A percentile compares a stretch with the other conserved stretches of the same genome.
Conservation (phyloP, 2,888 invertebrate genomes). For the Macrostomum cliftonense region DNA sequence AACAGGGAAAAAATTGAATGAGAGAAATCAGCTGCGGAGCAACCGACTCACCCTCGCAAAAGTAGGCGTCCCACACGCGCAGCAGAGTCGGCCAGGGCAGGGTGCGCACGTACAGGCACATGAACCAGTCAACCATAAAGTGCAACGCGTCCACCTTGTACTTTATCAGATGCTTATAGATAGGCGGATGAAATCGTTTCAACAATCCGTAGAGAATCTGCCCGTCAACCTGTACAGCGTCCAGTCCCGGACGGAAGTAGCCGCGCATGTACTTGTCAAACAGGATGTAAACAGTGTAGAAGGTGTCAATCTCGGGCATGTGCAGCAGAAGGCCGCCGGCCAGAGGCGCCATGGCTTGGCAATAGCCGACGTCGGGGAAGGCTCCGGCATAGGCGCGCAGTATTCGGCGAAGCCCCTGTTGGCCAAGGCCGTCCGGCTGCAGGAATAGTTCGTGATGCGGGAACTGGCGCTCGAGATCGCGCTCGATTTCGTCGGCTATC, state of each 20-base stretch:
- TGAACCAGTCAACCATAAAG: conserved; percentile 96
- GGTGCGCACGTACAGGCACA: conserved; percentile 80
- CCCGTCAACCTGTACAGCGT: too few species aligned
- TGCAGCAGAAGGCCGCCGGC: conserved; percentile 93
- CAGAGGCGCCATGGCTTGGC: conserved; percentile 91
- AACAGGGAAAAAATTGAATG: background rate
- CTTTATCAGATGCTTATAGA: conserved; percentile 26
- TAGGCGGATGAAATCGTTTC: too few species aligned
- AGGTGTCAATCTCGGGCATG: conserved; percentile 90
- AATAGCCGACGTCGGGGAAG: conserved; percentile 81
- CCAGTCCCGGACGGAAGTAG: conserved; percentile 65
- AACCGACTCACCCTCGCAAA: conserved; percentile 58
- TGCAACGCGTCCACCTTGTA: conserved; percentile 80
- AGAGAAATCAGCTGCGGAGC: background rate
- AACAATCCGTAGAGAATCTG: too few species aligned
- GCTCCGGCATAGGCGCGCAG: conserved; percentile 82
- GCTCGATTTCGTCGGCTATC: conserved; percentile 66
- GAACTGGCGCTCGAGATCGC: conserved; percentile 85
- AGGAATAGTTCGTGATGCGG: conserved; percentile 82
- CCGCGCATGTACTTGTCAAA: conserved; percentile 83
- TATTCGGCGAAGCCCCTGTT: conserved; percentile 65
- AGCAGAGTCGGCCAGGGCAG: conserved; percentile 84
- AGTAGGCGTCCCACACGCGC: conserved; percentile 89
- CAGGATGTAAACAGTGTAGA: conserved; percentile 89
- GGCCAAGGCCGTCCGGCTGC: conserved; percentile 25